Conservation (phyloP, 2,113 vertebrate genomes). For the Phyllostomus discolor region DNA sequence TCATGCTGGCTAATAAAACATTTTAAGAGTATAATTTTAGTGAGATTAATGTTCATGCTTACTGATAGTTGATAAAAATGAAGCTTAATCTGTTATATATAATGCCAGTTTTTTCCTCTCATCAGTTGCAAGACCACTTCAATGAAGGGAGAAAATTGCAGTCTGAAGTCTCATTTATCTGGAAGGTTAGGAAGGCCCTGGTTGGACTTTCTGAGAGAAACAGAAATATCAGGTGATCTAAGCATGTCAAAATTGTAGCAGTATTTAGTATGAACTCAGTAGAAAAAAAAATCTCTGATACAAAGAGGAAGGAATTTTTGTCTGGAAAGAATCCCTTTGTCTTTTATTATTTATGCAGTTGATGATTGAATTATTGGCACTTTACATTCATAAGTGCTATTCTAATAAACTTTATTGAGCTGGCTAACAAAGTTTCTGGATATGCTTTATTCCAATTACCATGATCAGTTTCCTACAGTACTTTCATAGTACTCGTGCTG, state of each 20-base stretch:
- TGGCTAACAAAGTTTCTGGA: background rate
- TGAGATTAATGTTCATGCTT: background rate
- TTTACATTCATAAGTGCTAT: background rate
- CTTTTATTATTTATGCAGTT: background rate
- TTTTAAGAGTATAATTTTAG: background rate
- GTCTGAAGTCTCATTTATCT: background rate
- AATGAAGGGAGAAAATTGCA: background rate
- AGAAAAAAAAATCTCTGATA: background rate
- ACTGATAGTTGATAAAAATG: background rate
- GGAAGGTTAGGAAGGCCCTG: background rate
- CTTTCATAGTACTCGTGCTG: background rate
- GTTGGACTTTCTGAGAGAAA: conserved; percentile 21
- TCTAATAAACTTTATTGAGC: background rate
- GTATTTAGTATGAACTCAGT: background rate
- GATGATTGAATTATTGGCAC: background rate
- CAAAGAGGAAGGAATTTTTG: background rate
- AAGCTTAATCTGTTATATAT: background rate
- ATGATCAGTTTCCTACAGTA: background rate
- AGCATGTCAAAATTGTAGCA: background rate
- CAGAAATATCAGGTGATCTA: background rate
- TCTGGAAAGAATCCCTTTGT: background rate
- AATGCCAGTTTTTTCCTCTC: background rate
- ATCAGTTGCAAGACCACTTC: background rate
- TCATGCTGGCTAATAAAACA: background rate
- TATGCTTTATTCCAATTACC: background rate